Percentiles rank a stretch among this genome's conserved stretches.
These are phyloP conservation scores for Diarsia mendica DNA, from an alignment of 2,888 invertebrate genomes.

Conservation along the genomic window DNA sequence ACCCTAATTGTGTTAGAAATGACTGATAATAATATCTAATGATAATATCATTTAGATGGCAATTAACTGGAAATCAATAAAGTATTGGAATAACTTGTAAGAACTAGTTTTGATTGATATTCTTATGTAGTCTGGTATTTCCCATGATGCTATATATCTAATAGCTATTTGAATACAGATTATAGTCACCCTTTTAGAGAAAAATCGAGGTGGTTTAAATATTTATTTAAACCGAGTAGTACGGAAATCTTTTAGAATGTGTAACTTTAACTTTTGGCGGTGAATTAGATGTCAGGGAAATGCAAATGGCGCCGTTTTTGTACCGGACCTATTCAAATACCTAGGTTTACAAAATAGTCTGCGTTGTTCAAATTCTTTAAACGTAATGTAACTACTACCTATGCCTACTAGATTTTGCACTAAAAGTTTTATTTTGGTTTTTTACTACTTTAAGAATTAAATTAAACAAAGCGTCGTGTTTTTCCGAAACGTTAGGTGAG, in stretches of 20 bases:
- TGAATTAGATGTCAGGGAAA: constrained; percentile 14
- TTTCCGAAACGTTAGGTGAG: not conserved
- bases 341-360: not conserved
- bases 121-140: not conserved
- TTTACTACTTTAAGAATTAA: not conserved
- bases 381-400: constrained; percentile 6
- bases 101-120: constrained; percentile 12
- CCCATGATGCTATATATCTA: not conserved
- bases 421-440: not conserved
- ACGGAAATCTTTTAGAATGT: not conserved
- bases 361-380: constrained; percentile 38
- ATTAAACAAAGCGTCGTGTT: not conserved
- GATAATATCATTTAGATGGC: not conserved
- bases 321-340: constrained; percentile 19
- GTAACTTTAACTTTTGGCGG: not conserved
- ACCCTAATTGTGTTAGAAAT: constrained; percentile 13
- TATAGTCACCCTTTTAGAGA: not conserved
- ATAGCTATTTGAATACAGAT: not conserved
- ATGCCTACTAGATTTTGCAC: not conserved
- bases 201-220: not conserved
- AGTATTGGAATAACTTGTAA: not conserved
- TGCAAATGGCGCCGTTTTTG: constrained; percentile 1
- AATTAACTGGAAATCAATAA: constrained; percentile 13
- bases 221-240: not conserved
- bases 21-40: not conserved